Base-by-base conservation (phyloP, 2,797 vertebrate genomes). In the Bufotes viridis region DNA sequence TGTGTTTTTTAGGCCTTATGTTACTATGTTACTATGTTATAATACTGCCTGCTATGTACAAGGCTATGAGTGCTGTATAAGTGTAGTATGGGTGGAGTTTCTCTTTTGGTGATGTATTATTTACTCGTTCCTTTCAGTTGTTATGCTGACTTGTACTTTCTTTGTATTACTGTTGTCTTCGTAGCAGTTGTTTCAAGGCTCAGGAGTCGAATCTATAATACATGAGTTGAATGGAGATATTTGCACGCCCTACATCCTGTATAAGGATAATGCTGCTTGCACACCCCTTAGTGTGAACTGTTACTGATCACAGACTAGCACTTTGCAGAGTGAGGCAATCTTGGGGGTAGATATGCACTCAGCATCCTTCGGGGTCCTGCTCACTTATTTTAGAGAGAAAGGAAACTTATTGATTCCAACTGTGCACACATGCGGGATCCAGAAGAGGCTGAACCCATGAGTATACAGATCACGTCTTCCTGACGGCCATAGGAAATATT, bases 381-480 rank as follows among this genome's bases (percentile, higher is more conserved):
- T 29, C 55, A 58, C 67, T 81, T 67, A 76, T 76, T 53, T 80
- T 80, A 9, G 55, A 61, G 69, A 81, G 65, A 63, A 81, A 82
- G 18, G 53, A 72, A 81, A 75, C 34, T 42, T 82, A 82, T 87
- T 87, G 78, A 80, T 81, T 87, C 85, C 57, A 26, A 53, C 67
- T 81, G 26, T 75, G 79, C 42, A 34, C 69, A 81, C 78, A 60
- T 51, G 34, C 11, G 18, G 42, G 42, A 58, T 75, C 29, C 26
- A 74, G 74, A 74, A 75, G 85, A 60, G 53, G 26, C n/a, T 14
- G 7, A 24, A 63, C 24, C 26, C 49, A 69, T 82, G 65, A 81
- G 81, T 87, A 86, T 69, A 87, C 78, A 81, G 81, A 53, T 18
- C 58, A 20, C 67, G 49, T 81, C 34, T 60, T 60, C 42, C 57